These are phyloP conservation scores for Raja brachyura DNA, from an alignment of 2,113 vertebrate genomes.

Conservation along the genomic window DNA sequence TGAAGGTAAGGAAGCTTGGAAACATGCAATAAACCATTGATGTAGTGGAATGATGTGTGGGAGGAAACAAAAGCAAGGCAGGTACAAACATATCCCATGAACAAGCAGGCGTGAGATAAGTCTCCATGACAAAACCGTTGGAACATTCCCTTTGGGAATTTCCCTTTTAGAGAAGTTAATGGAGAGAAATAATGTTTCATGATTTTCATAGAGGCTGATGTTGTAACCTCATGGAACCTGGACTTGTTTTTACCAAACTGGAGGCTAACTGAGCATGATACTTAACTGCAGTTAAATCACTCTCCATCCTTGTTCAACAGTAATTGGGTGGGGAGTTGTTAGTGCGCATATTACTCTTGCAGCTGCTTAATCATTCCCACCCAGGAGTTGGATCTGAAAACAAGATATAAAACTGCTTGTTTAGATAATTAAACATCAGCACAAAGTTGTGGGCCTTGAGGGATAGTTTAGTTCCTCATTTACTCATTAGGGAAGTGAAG, in stretches of 20 bases:
- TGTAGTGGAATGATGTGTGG: no score
- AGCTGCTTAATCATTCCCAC: not conserved
- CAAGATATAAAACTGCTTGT: not conserved
- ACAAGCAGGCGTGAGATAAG: no score
- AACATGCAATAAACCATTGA: no score
- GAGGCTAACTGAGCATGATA: not conserved
- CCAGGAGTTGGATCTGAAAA: not conserved
- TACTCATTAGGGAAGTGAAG: conserved; percentile 6
- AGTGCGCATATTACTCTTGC: not conserved
- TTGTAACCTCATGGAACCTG: not conserved
- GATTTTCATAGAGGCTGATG: not conserved
- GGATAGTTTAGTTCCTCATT: not conserved
- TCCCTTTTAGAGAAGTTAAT: no score
- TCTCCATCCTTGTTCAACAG: not conserved
- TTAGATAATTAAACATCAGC: not conserved
- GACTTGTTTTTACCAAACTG: not conserved
- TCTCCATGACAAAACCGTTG: no score
- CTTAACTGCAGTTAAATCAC: not conserved
- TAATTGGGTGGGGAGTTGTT: not conserved
- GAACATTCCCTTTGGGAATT: no score
- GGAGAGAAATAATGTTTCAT: no score
- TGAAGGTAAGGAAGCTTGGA: no score
- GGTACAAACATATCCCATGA: no score
- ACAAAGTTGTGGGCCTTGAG: not conserved
- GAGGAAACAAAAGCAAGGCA: no score